phyloP scores from a whole-genome alignment of 2,888 invertebrate genomes.

The Chelonus formosanus region DNA sequence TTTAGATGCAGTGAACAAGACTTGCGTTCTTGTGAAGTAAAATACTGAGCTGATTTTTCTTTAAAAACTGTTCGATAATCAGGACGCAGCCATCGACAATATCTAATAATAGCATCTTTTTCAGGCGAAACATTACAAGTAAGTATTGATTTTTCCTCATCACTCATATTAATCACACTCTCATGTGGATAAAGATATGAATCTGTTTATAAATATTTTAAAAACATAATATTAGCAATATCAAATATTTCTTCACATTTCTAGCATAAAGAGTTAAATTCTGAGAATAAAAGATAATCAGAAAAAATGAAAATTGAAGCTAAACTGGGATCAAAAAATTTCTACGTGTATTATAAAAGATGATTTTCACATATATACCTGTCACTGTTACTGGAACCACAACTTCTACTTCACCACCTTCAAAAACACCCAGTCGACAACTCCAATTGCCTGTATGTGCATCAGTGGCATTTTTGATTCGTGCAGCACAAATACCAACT shows the following conservation, averaged over 20 bases:
- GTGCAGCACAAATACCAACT: slow-evolving; percentile 54
- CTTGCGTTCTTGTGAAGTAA: slow-evolving; percentile 32
- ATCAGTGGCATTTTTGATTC: slow-evolving; percentile 43
- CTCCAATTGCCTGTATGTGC: slow-evolving; percentile 52
- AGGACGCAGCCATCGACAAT: slow-evolving; percentile 59
- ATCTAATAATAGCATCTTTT: slow-evolving; percentile 47
- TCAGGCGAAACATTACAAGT: slow-evolving; percentile 48
- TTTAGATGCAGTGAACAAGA: slow-evolving; percentile 48
- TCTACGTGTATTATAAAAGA: too few relatives aligned
- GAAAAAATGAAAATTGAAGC: too few relatives aligned
- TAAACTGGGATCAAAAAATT: too few relatives aligned
- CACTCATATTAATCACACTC: slow-evolving; percentile 18
- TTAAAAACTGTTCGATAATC: slow-evolving; percentile 51
- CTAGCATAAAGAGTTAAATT: too few relatives aligned
- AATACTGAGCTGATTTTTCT: slow-evolving; percentile 28
- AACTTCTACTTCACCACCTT: slow-evolving; percentile 45
- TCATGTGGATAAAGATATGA: slow-evolving; percentile 28
- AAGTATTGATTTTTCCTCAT: slow-evolving; percentile 47
- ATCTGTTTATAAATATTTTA: slow-evolving; percentile 20
- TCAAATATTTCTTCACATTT: too few relatives aligned
- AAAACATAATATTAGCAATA: too few relatives aligned
- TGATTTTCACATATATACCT: slow-evolving; percentile 44
- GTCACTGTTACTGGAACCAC: slow-evolving; percentile 49
- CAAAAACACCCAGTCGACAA: slow-evolving; percentile 51
- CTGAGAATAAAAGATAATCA: too few relatives aligned